Percentiles rank a stretch among this genome's conserved stretches.
phyloP scores from a whole-genome alignment of 2,797 vertebrate genomes.

The Glyptemys insculpta region DNA sequence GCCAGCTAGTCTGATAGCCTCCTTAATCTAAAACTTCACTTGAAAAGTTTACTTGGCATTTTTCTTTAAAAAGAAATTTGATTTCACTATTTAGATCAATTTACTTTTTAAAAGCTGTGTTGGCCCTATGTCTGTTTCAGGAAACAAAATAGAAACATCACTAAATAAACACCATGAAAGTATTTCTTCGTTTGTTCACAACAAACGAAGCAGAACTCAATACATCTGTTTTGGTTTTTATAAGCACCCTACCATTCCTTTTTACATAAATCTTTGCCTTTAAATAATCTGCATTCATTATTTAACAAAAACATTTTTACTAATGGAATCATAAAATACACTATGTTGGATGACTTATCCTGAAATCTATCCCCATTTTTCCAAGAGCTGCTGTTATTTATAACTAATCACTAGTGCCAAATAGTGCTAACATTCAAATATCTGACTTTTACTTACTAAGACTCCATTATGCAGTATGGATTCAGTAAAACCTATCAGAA shows the following conservation, averaged over 20 bases:
- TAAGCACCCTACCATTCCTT: background rate
- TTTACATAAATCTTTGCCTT: background rate
- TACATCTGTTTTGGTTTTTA: background rate
- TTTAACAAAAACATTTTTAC: background rate
- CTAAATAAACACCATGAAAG: background rate
- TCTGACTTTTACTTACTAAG: constrained; percentile 57
- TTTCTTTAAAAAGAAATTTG: constrained; percentile 23
- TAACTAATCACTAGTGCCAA: constrained; percentile 40
- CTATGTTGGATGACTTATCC: background rate
- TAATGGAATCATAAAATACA: constrained; percentile 25
- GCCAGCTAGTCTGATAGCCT: constrained; percentile 5
- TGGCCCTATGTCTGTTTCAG: background rate
- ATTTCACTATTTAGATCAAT: background rate
- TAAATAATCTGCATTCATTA: background rate
- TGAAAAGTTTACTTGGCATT: constrained; percentile 19
- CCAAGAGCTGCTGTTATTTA: constrained; percentile 45
- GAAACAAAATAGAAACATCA: constrained; percentile 25
- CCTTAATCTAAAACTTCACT: constrained; percentile 20
- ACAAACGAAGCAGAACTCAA: background rate
- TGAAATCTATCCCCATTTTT: background rate
- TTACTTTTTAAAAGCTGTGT: background rate
- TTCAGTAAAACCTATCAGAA: background rate
- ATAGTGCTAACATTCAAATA: constrained; percentile 24
- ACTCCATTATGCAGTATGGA: constrained; percentile 53
- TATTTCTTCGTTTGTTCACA: background rate